Conservation (phyloP, 2,113 vertebrate species). For the Desmodus rotundus region DNA sequence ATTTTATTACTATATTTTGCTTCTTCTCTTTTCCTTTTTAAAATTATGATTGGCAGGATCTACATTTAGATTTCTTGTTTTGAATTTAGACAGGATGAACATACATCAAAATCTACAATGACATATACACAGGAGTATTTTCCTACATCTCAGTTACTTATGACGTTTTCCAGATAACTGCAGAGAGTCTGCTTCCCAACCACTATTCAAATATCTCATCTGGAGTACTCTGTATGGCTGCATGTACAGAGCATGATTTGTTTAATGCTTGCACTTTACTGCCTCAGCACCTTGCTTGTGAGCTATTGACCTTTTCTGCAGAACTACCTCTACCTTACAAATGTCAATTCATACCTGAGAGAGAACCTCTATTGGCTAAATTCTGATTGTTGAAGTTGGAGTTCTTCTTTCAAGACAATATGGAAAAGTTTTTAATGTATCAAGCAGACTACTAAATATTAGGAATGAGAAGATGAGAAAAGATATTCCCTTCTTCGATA, state of each 20-base stretch:
- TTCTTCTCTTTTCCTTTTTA: neutral
- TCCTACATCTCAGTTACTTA: neutral
- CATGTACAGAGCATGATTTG: neutral
- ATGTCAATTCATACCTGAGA: neutral
- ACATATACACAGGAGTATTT: neutral
- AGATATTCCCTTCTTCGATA: neutral
- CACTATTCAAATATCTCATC: neutral
- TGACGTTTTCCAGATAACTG: neutral
- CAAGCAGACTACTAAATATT: neutral
- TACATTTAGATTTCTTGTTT: neutral
- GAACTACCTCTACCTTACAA: neutral
- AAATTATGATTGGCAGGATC: neutral
- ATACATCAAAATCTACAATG: neutral
- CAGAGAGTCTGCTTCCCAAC: neutral
- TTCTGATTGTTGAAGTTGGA: neutral
- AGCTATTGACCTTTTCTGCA: neutral
- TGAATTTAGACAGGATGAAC: neutral
- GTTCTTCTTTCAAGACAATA: neutral
- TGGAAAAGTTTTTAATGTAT: neutral
- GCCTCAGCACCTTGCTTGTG: neutral
- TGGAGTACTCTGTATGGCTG: neutral
- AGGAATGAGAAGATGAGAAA: neutral
- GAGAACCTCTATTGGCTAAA: neutral
- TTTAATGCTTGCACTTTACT: neutral
- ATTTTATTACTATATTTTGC: neutral